A percentile compares a stretch with the other conserved stretches of the same genome.
These are phyloP conservation scores for Heterodera carotae DNA, from an alignment of 1,140 invertebrate species.

Conservation along the genomic window DNA sequence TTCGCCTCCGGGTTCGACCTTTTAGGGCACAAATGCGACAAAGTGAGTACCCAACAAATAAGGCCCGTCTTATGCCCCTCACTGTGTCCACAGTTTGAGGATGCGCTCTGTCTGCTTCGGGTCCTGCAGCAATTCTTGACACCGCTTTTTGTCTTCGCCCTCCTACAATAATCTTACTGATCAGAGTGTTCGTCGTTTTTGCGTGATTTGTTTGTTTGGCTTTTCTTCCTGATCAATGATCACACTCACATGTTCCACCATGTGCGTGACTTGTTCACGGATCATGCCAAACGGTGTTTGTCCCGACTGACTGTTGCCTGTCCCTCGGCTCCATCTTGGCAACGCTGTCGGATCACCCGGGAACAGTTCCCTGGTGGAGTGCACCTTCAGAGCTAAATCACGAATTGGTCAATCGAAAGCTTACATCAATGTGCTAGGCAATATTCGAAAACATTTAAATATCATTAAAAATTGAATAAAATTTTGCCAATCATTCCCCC, in stretches of 20 bases:
- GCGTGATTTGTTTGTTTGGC: not conserved
- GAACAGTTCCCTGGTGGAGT: slow-evolving; percentile 3
- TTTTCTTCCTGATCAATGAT: slow-evolving; percentile 5
- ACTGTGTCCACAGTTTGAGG: slow-evolving; percentile 31
- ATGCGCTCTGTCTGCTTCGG: slow-evolving; percentile 48
- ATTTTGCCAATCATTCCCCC: too few relatives aligned
- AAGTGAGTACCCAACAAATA: not conserved
- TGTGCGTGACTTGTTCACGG: slow-evolving; percentile 42
- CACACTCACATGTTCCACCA: slow-evolving; percentile 36
- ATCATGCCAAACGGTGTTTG: slow-evolving; percentile 44
- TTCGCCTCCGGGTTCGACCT: slow-evolving; percentile 45
- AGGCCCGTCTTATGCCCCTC: too few relatives aligned
- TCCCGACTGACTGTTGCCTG: slow-evolving; percentile 38
- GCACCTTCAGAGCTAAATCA: slow-evolving; percentile 21
- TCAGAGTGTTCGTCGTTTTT: slow-evolving; percentile 35
- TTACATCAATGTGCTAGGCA: too few relatives aligned
- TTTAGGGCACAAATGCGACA: not conserved
- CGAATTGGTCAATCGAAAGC: too few relatives aligned
- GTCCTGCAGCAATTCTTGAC: slow-evolving; percentile 43
- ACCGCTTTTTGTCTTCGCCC: slow-evolving; percentile 39
- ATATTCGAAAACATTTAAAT: not conserved
- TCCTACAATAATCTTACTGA: slow-evolving; percentile 35
- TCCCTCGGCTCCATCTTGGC: not conserved
- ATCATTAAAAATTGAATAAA: not conserved
- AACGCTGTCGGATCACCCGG: slow-evolving; percentile 5